Conservation (phyloP, 2,888 invertebrate species). For the Drosophila phalerata region DNA sequence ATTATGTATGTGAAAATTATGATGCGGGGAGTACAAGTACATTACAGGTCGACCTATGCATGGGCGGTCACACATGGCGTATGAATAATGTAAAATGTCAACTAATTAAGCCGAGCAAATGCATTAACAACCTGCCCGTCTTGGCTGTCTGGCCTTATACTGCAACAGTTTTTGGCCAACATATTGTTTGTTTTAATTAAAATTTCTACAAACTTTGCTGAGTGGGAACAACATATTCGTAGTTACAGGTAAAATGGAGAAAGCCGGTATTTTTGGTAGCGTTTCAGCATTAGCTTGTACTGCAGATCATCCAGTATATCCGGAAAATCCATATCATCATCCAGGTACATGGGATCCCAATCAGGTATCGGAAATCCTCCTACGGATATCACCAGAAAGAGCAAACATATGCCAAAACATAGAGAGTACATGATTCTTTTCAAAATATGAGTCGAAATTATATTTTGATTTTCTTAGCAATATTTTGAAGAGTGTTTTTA, state of each 20-base stretch:
- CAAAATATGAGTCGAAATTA: background rate
- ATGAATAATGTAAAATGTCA: constrained; percentile 66
- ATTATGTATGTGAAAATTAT: constrained; percentile 62
- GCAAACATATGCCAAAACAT: constrained; percentile 5
- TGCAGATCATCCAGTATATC: constrained; percentile 31
- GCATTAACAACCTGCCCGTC: constrained; percentile 52
- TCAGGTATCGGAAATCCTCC: constrained; percentile 14
- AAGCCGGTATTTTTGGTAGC: background rate
- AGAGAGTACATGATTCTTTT: constrained; percentile 1
- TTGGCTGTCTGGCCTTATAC: background rate
- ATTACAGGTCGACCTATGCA: constrained; percentile 4
- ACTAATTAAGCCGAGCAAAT: constrained; percentile 68
- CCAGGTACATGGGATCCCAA: constrained; percentile 24
- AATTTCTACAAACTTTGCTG: constrained; percentile 23
- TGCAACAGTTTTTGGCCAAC: constrained; percentile 39
- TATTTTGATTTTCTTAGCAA: background rate
- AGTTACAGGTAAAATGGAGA: background rate
- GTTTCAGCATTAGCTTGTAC: constrained; percentile 34
- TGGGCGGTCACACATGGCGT: constrained; percentile 63
- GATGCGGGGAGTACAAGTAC: constrained; percentile 10
- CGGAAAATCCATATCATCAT: constrained; percentile 35
- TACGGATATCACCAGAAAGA: background rate
- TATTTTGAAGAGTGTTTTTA: background rate
- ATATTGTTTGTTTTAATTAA: constrained; percentile 64
- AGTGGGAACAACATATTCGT: background rate